These are phyloP conservation scores for Ochropacha duplaris DNA, from an alignment of 2,888 invertebrate genomes.

Conservation along the genomic window DNA sequence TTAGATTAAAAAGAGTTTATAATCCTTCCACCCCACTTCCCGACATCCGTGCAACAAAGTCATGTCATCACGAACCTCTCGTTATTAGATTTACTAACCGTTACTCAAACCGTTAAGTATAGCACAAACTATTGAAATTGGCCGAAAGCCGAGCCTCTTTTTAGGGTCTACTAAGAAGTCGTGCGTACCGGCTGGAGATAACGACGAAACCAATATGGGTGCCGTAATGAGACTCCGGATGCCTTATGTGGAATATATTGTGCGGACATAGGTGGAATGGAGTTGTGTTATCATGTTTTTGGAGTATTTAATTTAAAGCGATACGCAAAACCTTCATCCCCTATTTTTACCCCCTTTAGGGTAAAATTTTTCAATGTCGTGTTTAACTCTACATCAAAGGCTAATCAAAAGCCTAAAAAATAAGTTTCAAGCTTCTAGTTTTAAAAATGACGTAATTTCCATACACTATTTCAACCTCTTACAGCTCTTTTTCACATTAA, in stretches of 20 bases:
- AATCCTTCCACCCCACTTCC: not conserved
- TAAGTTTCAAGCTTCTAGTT: too few species aligned
- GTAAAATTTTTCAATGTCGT: too few species aligned
- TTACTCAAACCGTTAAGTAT: constrained; percentile 2
- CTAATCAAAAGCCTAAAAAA: too few species aligned
- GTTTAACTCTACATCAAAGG: too few species aligned
- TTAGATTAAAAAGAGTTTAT: too few species aligned
- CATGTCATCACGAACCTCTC: not conserved
- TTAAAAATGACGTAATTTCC: too few species aligned
- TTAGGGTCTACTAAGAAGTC: constrained; percentile 27
- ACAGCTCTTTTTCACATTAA: too few species aligned
- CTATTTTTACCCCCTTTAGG: too few species aligned
- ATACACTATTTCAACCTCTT: too few species aligned
- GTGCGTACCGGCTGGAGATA: constrained; percentile 54
- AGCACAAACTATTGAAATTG: not conserved
- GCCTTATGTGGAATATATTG: constrained; percentile 63
- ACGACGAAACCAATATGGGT: constrained; percentile 60
- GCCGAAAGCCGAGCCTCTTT: constrained; percentile 1
- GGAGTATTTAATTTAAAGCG: not conserved
- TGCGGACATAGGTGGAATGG: constrained; percentile 13
- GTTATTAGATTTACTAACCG: not conserved
- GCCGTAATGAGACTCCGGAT: constrained; percentile 58
- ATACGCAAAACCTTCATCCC: too few species aligned
- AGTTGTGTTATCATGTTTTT: constrained; percentile 8
- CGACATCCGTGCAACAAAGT: not conserved